Conservation (phyloP, 2,888 invertebrate genomes). For the Calameuta idolon region DNA sequence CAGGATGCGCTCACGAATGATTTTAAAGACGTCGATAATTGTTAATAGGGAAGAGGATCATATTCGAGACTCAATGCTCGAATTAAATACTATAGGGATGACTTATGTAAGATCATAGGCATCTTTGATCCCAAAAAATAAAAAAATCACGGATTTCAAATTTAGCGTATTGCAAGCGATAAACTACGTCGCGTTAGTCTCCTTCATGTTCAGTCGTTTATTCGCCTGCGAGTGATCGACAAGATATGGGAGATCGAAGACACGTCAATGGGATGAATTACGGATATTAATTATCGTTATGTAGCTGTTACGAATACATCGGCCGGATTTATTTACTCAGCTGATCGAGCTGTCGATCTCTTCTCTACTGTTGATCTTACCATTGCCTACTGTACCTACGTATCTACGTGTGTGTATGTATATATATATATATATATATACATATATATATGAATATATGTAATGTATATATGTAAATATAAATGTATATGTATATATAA, state of each 20-base stretch:
- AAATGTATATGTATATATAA: too few relatives aligned
- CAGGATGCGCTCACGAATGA: background rate
- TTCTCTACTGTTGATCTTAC: background rate
- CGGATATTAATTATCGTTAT: background rate
- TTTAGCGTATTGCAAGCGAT: background rate
- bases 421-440: background rate
- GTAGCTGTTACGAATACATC: background rate
- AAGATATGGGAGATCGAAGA: background rate
- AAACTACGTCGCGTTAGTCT: background rate
- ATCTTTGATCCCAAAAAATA: background rate
- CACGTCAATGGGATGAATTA: background rate
- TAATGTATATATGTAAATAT: too few relatives aligned
- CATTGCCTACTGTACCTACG: slow-evolving; percentile 7
- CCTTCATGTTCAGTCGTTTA: background rate
- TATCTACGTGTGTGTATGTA: background rate
- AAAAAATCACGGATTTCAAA: background rate
- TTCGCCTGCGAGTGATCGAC: background rate
- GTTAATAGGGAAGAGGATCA: background rate
- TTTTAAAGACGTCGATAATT: background rate
- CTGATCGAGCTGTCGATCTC: background rate
- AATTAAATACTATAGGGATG: background rate
- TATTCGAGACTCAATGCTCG: background rate
- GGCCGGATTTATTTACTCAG: background rate
- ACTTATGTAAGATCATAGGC: background rate
- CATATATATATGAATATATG: too few relatives aligned